Base-by-base conservation (phyloP, 2,888 invertebrate genomes). In the Shargacucullia verbasci region DNA sequence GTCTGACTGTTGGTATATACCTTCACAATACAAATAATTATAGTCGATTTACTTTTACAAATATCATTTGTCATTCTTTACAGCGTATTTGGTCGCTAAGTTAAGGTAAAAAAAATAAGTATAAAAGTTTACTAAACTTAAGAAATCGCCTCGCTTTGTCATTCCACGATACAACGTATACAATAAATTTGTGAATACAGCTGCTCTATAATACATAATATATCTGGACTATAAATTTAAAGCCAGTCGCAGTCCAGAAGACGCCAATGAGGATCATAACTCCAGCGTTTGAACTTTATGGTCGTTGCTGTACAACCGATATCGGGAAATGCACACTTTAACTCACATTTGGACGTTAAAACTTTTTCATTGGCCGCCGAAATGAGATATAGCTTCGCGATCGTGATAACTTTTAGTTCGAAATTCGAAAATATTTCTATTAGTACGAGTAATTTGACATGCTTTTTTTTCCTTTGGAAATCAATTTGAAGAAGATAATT, bases 311-410 rank as follows among this genome's bases (percentile, higher is more conserved):
- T 56, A 68, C 73, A 69, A 39, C 48, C 68, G 78, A 82, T 84
- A 82, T 81, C 75, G 77, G 62, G 70, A 73, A 79, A 73, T 76
- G 79, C 78, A 72, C 78, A 78, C 75, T 79, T 70, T 59, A 73
- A 70, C 74, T 77, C 78, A 80, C 80, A 80, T 80, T 76, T 69
- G 76, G 79, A 82, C 83, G 76, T 88, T 83, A 83, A 85, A 89
- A 90, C 84, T 88, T 89, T 87, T 87, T 89, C 89, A 88, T 85
- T 87, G 86, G 85, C 83, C 77, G 78, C 73, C 63, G 73, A 62
- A 69, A 82, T 84, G 84, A 85, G 81, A 87, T 82, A 86, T 79
- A 62, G 79, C 73, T 49, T 67, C 63, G 70, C 73, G 61, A 64
- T 38, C 67, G 70, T 73, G 61, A 64, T 38, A 62, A 68, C 61